Conservation (phyloP, 2,113 vertebrate genomes). For the Tragelaphus scriptus region DNA sequence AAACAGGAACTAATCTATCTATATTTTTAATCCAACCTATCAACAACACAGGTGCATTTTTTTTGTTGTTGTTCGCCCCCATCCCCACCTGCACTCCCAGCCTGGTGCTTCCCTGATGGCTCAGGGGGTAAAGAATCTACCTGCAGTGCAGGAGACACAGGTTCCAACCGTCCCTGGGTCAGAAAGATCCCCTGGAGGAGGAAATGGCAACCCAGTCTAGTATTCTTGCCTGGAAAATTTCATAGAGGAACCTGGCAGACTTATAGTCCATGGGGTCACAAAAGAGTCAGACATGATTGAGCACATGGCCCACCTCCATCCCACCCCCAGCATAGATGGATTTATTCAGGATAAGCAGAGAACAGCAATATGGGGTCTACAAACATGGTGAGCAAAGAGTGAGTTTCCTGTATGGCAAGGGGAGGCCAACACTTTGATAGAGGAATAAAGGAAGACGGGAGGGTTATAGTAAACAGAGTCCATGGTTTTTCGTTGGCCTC, state of each 20-base stretch:
- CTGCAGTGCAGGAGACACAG: neutral
- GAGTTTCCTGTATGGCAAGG: neutral
- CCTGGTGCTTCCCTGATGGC: neutral
- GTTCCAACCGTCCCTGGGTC: neutral
- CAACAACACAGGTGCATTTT: neutral
- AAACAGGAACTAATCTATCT: neutral
- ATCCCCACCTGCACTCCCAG: neutral
- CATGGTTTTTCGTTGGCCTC: neutral
- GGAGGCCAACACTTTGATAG: neutral
- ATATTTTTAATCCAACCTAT: conserved; percentile 25
- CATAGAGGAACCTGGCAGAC: neutral
- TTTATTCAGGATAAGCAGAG: neutral
- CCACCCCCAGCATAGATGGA: neutral
- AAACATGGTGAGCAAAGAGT: neutral
- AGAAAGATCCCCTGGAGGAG: neutral
- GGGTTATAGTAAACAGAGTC: neutral
- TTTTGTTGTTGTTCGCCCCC: neutral
- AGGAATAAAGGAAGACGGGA: neutral
- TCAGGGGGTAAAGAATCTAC: neutral
- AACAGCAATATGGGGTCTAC: neutral
- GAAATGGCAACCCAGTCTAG: neutral
- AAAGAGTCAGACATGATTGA: neutral
- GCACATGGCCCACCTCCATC: neutral
- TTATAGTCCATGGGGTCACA: neutral
- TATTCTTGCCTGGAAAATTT: neutral